Evolutionary conservation across 2,113 vertebrate genomes (phyloP), one percentile per base, ranked within the genome.

Genomic region (Hystrix cristata): DNA sequence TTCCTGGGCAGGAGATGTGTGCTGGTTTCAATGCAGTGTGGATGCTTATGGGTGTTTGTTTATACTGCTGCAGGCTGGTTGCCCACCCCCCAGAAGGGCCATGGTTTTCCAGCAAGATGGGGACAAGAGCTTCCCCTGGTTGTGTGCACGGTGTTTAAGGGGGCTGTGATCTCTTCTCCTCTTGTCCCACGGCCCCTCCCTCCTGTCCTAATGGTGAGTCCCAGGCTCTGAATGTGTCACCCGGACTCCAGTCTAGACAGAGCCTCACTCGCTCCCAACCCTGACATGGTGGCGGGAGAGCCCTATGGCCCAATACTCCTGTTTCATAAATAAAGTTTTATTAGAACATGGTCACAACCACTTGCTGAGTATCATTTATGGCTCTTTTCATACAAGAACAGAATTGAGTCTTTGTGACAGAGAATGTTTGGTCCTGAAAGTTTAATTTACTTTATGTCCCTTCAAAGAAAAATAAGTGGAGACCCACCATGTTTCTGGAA

Each of bases 161-260:
- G 46, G 43, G 0, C 55, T 3, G 46, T 0, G 0, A 34, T 25
- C 64, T 15, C 31, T 16, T 9, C 23, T 55, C 34, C 51, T 31
- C 1, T 21, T 2, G 6, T 23, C 29, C 46, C 69, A 9, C 11
- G 8, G 1, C 2, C 29, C 55, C 9, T 0, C 2, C 13, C 38
- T 82, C 46, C 12, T 48, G 38, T 38, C 38, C 38, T 38, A 38
- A 38, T 14, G 1, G 60, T 87, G n/a, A 57, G 64, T n/a, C 16
- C 59, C 29, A 53, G n/a, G 27, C 21, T 67, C 65, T 67, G 23
- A 23, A 16, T 80, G 62, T 25, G 12, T 48, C 29, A 27, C 48
- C 46, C 23, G 8, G 29, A 53, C 65, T 25, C 25, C 25, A 51
- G 74, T 43, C 23, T 12, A 18, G 60, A 67, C n/a, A 27, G 19